Evolutionary conservation across 2,888 invertebrate species (phyloP).

Genomic region (Trachelus tabidus): DNA sequence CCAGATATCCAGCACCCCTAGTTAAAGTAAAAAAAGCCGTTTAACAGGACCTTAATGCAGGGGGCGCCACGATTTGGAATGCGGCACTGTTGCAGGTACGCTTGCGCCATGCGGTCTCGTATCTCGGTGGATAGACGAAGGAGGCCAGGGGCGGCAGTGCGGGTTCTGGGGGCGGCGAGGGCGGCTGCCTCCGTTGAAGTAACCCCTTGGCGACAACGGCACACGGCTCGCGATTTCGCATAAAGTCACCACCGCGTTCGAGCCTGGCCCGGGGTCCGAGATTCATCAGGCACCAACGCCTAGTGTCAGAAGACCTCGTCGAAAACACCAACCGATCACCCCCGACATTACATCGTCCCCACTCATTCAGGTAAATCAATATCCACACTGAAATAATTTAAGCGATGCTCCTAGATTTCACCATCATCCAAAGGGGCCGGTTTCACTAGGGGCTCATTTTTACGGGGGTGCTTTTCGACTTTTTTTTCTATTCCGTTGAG

Average conservation of each 20-base stretch:
- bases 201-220: slow-evolving; percentile 58
- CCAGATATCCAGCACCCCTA: not conserved
- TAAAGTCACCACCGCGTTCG: not conserved
- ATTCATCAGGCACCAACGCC: not conserved
- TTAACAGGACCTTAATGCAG: not conserved
- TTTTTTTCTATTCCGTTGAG: not conserved
- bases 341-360: slow-evolving; percentile 30
- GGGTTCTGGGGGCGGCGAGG: slow-evolving; percentile 65
- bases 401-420: not conserved
- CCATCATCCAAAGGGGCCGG: not conserved
- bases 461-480: not conserved
- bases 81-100: slow-evolving; percentile 30
- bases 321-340: slow-evolving; percentile 20
- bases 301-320: slow-evolving; percentile 2
- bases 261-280: not conserved
- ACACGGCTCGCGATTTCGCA: not conserved
- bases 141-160: slow-evolving; percentile 58
- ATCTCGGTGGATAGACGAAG: slow-evolving; percentile 41
- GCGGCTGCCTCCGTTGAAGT: slow-evolving; percentile 60
- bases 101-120: slow-evolving; percentile 35
- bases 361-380: slow-evolving; percentile 55
- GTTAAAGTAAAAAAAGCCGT: not conserved
- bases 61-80: slow-evolving; percentile 19
- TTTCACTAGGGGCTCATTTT: not conserved
- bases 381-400: slow-evolving; percentile 1